Conservation (phyloP, 64 coral and sea anemone species). For the Hydrozoanthus tunicans region DNA sequence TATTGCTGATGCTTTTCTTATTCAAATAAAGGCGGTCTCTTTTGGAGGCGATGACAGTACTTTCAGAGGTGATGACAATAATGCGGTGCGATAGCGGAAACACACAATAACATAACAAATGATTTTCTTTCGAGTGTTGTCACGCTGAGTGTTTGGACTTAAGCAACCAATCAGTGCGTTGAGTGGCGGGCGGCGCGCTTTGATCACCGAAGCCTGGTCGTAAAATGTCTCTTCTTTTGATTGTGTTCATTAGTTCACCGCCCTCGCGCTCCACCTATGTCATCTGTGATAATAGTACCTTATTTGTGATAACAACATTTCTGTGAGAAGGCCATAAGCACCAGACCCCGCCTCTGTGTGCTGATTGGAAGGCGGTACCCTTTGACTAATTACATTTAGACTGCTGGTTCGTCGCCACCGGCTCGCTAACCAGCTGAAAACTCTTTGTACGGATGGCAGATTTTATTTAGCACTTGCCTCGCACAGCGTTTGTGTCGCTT, state of each 20-base stretch:
- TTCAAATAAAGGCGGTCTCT: conserved; percentile 99
- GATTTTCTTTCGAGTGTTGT: conserved; percentile 94
- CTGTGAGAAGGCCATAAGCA: conserved; percentile 95
- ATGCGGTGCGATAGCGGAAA: conserved; percentile 94
- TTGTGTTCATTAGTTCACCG: conserved; percentile 99
- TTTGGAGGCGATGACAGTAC: conserved; percentile 96
- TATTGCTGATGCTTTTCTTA: conserved; percentile 93
- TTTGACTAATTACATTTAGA: conserved; percentile 99
- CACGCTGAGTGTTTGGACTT: conserved; percentile 93
- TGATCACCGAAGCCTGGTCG: conserved; percentile 98
- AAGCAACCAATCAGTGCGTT: conserved; percentile 72
- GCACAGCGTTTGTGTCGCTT: conserved; percentile 46
- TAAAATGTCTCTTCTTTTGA: conserved; percentile 99
- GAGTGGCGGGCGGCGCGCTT: conserved; percentile 72
- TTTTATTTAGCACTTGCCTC: conserved; percentile 81
- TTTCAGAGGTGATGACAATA: conserved; percentile 94
- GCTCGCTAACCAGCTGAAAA: conserved; percentile 95
- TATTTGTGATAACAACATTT: conserved; percentile 99
- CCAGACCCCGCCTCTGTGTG: conserved; percentile 88
- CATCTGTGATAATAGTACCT: conserved; percentile 99
- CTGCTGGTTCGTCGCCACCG: conserved; percentile 93
- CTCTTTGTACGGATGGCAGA: conserved; percentile 67
- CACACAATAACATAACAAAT: conserved; percentile 99
- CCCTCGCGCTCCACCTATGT: conserved; percentile 96
- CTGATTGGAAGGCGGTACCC: conserved; percentile 96